A percentile compares a stretch with the other conserved stretches of the same genome.
phyloP scores from a whole-genome alignment of 2,797 vertebrate genomes.

The Sebastes goodei region DNA sequence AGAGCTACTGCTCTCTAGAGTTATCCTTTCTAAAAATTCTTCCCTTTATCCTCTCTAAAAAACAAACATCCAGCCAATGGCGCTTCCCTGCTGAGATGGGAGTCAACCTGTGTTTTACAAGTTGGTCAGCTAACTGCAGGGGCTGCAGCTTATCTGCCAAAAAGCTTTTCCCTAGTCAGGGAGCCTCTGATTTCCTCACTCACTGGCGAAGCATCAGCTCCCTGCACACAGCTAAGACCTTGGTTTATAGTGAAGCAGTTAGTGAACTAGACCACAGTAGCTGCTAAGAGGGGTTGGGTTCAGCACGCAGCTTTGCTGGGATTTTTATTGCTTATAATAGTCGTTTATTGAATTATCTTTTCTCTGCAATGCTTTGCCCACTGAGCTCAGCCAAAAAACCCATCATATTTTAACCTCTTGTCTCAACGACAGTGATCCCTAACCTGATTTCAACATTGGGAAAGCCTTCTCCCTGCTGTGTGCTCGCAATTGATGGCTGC shows the following conservation, averaged over 20 bases:
- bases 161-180: constrained; percentile 20
- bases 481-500: not conserved
- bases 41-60: constrained; percentile 33
- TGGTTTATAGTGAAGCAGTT: constrained; percentile 3
- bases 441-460: not conserved
- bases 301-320: not conserved
- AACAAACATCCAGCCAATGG: constrained; percentile 6
- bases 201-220: constrained; percentile 8
- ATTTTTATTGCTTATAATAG: not conserved
- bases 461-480: not conserved
- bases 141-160: constrained; percentile 37
- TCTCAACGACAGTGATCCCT: not conserved
- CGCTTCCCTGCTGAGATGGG: constrained; percentile 3
- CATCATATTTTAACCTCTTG: constrained; percentile 12
- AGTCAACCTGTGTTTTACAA: constrained; percentile 31
- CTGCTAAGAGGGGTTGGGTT: not conserved
- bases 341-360: not conserved
- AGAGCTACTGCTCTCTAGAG: constrained; percentile 58
- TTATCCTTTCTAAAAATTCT: constrained; percentile 54
- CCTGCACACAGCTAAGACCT: not conserved
- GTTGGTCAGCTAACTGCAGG: constrained; percentile 27
- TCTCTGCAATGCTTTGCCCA: not conserved
- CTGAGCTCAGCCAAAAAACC: not conserved
- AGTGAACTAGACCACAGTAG: not conserved
- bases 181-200: constrained; percentile 23